phyloP scores from a whole-genome alignment of 1,140 invertebrate genomes.

The Thalassaphorura encarpata region DNA sequence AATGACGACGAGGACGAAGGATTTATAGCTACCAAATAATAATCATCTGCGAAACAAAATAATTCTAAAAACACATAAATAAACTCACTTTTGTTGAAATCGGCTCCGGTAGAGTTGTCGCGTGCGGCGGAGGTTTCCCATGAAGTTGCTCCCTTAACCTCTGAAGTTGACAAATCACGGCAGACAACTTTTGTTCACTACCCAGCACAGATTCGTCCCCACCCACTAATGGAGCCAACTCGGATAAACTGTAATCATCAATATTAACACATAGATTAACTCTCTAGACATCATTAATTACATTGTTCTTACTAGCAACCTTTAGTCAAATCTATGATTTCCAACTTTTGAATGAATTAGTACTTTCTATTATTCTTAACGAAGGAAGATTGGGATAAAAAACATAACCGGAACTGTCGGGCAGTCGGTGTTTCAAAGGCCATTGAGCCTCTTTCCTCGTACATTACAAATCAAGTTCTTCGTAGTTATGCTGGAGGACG shows the following conservation, averaged over 20 bases:
- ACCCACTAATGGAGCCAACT: conserved; percentile 13
- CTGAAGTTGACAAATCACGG: conserved; percentile 30
- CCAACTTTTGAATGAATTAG: no score
- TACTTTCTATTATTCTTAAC: no score
- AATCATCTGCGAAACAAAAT: background rate
- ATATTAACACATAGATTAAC: no score
- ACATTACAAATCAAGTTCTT: no score
- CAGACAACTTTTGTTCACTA: conserved; percentile 27
- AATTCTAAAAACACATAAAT: background rate
- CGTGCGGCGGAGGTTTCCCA: conserved; percentile 12
- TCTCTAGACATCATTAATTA: no score
- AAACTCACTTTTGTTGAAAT: conserved; percentile 3
- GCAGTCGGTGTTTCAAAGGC: no score
- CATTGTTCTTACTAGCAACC: no score
- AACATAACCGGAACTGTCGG: no score
- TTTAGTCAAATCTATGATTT: no score
- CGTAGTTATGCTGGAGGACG: background rate
- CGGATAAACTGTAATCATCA: conserved; percentile 7
- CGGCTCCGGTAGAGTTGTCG: background rate
- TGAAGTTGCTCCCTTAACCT: conserved; percentile 29
- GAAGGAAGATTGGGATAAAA: no score
- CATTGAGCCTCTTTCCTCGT: no score
- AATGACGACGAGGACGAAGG: background rate
- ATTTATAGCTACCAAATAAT: background rate
- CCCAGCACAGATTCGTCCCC: conserved; percentile 21